Evolutionary conservation across 2,113 vertebrate species (phyloP).

Genomic region (rabbit (Oryctolagus cuniculus)): mOryCun1.1 NC_091443.1:88930501-88931000

Average conservation of each 20-base stretch:
- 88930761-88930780: no score
- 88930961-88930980: background rate
- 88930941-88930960: no score
- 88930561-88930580: background rate
- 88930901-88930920: no score
- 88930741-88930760: no score
- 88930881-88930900: no score
- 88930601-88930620: background rate
- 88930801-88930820: no score
- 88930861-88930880: no score
- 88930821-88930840: no score
- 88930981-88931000: background rate
- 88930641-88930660: slow-evolving; percentile 6
- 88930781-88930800: no score
- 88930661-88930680: background rate
- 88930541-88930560: background rate
- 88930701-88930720: background rate
- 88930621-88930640: slow-evolving; percentile 20
- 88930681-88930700: background rate
- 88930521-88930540: background rate
- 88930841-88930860: no score
- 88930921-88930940: no score
- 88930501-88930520: slow-evolving; percentile 8
- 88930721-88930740: background rate
- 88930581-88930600: background rate